These are phyloP conservation scores for Athalia circularis DNA, from an alignment of 2,888 invertebrate species.

Conservation along the genomic window DNA sequence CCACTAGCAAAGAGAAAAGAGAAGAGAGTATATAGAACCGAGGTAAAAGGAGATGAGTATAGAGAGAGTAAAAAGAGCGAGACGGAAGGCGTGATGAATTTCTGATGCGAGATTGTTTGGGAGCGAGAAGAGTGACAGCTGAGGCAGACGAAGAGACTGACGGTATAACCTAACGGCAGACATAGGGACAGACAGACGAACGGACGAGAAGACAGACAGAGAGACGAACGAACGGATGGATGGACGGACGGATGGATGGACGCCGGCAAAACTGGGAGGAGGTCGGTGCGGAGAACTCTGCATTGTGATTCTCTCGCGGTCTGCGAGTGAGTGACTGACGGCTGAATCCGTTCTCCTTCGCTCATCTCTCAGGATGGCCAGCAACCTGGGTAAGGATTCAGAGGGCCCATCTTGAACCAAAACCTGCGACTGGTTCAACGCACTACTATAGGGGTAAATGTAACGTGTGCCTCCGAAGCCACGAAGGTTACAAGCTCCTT, in stretches of 20 bases:
- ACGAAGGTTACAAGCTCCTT: conserved; percentile 4
- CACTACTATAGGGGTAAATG: conserved; percentile 34
- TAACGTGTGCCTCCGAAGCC: neutral
- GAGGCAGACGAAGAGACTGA: conserved; percentile 68
- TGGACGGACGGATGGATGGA: conserved; percentile 62
- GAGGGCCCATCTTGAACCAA: neutral
- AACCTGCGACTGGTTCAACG: conserved; percentile 38
- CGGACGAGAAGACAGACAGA: conserved; percentile 67
- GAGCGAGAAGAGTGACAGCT: conserved; percentile 64
- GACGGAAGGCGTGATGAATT: conserved; percentile 62
- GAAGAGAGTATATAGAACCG: conserved; percentile 43
- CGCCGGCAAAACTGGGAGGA: conserved; percentile 48
- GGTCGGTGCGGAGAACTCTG: conserved; percentile 57
- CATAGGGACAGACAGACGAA: conserved; percentile 65
- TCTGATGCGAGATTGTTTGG: conserved; percentile 61
- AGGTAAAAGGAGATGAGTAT: conserved; percentile 47
- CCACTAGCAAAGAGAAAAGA: conserved; percentile 47
- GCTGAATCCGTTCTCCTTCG: conserved; percentile 69
- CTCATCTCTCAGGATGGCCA: conserved; percentile 48
- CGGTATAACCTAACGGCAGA: conserved; percentile 64
- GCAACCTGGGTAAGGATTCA: neutral
- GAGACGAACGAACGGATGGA: conserved; percentile 65
- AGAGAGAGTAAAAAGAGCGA: conserved; percentile 49
- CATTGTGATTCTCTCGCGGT: conserved; percentile 71
- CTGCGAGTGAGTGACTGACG: conserved; percentile 72